Percentiles rank a stretch among this genome's conserved stretches.
phyloP scores from a whole-genome alignment of 2,113 vertebrate species.

The Bambusicola thoracicus region DNA sequence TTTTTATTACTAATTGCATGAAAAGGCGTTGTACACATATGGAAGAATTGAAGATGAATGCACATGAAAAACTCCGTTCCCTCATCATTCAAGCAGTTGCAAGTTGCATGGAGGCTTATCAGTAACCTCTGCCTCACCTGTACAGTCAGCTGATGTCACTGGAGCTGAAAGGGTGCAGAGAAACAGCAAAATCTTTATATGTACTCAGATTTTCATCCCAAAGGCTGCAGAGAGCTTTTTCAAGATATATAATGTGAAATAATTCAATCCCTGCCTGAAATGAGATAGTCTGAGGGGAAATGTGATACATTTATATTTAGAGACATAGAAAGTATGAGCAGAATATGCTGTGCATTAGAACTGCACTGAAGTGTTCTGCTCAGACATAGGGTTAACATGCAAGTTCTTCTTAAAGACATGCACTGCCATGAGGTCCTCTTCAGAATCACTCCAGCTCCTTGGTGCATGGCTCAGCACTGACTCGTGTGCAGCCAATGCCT shows the following conservation, averaged over 20 bases:
- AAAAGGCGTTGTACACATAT: rapidly evolving
- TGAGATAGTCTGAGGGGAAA: background rate
- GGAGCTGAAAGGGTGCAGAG: background rate
- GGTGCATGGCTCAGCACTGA: rapidly evolving
- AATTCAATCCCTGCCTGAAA: background rate
- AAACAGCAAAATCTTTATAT: background rate
- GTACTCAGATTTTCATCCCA: background rate
- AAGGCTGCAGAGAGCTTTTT: background rate
- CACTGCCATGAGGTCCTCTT: background rate
- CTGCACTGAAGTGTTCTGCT: rapidly evolving
- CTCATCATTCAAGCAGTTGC: background rate
- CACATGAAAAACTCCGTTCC: background rate
- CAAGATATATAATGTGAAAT: background rate
- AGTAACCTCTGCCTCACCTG: background rate
- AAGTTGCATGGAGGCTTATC: background rate
- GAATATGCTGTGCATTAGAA: background rate
- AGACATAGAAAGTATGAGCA: background rate
- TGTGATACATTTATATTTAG: background rate
- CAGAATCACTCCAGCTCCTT: background rate
- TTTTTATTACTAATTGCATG: background rate
- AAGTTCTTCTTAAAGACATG: background rate
- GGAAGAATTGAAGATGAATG: background rate
- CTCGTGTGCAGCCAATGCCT: rapidly evolving
- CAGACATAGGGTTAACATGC: background rate
- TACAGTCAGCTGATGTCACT: background rate